Conservation (phyloP, 2,888 invertebrate genomes). For the Halocaridina rubra region DNA sequence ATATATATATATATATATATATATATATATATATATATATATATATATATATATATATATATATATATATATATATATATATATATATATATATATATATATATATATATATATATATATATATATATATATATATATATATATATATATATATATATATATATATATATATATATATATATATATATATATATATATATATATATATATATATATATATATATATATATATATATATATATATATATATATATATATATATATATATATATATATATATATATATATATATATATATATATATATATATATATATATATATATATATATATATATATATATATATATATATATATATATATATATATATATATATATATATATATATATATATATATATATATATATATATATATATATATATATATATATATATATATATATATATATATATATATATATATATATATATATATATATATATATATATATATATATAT, state of each 20-base stretch:
- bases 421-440: constrained; percentile 14
- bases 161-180: background rate
- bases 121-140: background rate
- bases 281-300: background rate
- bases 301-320: background rate
- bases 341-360: background rate
- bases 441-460: background rate
- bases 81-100: background rate
- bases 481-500: background rate
- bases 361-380: background rate
- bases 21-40: constrained; percentile 2
- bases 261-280: background rate
- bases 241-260: constrained; percentile 11
- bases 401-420: constrained; percentile 11
- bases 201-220: background rate
- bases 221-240: constrained; percentile 11
- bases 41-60: background rate
- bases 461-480: background rate
- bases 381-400: background rate
- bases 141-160: background rate
- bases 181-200: background rate
- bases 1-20: constrained; percentile 2
- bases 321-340: background rate
- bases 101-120: constrained; percentile 9
- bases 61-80: background rate